A percentile compares a stretch with the other conserved stretches of the same genome.
Conservation (phyloP, 2,888 invertebrate species). For the Cheiracanthium punctorium region DNA sequence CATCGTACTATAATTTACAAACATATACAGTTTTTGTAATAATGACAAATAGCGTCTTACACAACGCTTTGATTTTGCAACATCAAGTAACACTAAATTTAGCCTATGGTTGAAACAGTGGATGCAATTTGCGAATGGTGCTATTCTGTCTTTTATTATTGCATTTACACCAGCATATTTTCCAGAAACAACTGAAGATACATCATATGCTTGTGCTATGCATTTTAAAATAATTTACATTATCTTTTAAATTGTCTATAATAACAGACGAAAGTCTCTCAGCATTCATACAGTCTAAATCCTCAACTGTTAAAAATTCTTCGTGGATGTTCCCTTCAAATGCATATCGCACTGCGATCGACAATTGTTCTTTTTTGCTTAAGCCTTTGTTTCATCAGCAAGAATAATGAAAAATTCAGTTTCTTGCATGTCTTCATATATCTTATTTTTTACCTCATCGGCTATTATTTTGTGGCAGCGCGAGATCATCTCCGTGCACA, state of each 20-base stretch:
- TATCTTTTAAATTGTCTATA: neutral
- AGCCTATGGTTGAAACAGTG: constrained; percentile 24
- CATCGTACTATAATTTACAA: constrained; percentile 10
- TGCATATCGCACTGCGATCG: constrained; percentile 1
- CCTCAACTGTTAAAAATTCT: constrained; percentile 1
- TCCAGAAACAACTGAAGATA: neutral
- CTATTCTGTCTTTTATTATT: constrained; percentile 10
- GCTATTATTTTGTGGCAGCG: too few relatives aligned
- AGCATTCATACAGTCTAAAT: neutral
- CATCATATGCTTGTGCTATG: constrained; percentile 21
- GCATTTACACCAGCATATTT: constrained; percentile 18
- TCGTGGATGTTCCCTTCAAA: constrained; percentile 8
- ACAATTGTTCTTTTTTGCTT: constrained; percentile 8
- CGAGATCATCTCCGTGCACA: too few relatives aligned
- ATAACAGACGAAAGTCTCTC: neutral
- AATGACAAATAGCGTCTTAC: neutral
- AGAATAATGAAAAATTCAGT: constrained; percentile 15
- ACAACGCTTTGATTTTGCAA: neutral
- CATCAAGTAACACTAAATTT: constrained; percentile 25
- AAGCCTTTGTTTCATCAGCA: constrained; percentile 23
- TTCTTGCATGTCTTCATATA: neutral
- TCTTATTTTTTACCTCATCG: too few relatives aligned
- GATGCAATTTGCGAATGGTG: constrained; percentile 13
- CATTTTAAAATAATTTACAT: neutral
- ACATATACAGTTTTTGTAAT: constrained; percentile 18